These are phyloP conservation scores for Nomada lathburiana DNA, from an alignment of 2,888 invertebrate species.

Conservation along the genomic window DNA sequence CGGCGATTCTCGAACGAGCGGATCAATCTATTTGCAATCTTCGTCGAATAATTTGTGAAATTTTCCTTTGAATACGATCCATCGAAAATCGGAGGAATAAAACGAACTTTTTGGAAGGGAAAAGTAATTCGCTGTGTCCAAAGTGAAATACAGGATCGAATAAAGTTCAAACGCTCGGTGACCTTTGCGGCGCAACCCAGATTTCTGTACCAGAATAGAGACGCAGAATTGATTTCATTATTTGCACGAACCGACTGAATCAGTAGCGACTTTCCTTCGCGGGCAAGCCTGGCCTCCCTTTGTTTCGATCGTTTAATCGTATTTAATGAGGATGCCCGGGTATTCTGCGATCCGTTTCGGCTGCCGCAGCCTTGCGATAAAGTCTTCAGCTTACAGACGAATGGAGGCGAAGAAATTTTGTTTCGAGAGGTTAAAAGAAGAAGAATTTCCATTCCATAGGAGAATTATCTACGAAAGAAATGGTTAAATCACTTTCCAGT, in stretches of 20 bases:
- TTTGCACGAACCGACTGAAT: constrained; percentile 49
- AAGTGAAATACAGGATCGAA: constrained; percentile 47
- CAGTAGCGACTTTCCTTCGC: constrained; percentile 26
- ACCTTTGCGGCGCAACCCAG: constrained; percentile 37
- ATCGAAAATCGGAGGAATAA: neutral
- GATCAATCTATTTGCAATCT: neutral
- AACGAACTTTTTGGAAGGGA: no score
- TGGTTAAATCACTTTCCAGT: constrained; percentile 11
- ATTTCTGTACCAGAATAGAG: constrained; percentile 17
- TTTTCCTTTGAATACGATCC: no score
- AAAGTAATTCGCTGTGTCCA: neutral
- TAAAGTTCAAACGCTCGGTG: constrained; percentile 46
- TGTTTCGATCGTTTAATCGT: constrained; percentile 60
- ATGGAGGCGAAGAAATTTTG: no score
- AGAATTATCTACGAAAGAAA: constrained; percentile 25
- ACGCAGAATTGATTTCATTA: constrained; percentile 72
- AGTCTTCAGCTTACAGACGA: constrained; percentile 31
- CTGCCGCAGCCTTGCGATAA: constrained; percentile 27
- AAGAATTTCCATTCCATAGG: no score
- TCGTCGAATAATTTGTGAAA: neutral
- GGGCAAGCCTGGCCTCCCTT: constrained; percentile 29
- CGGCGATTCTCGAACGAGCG: constrained; percentile 22
- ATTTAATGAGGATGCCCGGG: constrained; percentile 65
- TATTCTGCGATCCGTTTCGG: constrained; percentile 37
- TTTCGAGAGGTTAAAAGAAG: no score